These are phyloP conservation scores for Amphiduros pacificus DNA, from an alignment of 2,888 invertebrate genomes.

Conservation along the genomic window DNA sequence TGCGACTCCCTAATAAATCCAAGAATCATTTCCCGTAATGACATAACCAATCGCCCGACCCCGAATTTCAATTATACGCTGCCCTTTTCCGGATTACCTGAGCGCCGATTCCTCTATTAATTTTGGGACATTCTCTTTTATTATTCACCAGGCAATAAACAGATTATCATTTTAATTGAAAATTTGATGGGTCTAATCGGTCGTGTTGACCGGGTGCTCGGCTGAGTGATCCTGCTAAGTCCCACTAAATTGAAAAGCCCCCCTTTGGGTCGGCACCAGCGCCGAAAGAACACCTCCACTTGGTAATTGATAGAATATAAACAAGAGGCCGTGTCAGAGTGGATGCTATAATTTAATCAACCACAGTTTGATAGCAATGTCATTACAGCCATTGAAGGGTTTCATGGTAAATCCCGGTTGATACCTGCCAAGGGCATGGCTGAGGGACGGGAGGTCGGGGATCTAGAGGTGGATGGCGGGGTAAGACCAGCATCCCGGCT, in stretches of 20 bases:
- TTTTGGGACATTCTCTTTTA: constrained; percentile 15
- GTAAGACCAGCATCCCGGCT: no score
- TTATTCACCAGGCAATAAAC: constrained; percentile 21
- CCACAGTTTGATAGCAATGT: constrained; percentile 9
- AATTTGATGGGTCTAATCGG: constrained; percentile 19
- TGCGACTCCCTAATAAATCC: no score
- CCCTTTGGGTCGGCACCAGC: not conserved
- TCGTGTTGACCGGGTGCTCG: constrained; percentile 9
- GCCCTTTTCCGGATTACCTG: constrained; percentile 5
- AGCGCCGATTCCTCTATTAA: constrained; percentile 11
- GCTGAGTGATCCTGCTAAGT: constrained; percentile 7
- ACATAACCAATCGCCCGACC: constrained; percentile 8
- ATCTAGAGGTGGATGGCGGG: not conserved
- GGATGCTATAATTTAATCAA: constrained; percentile 17
- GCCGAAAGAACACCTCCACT: not conserved
- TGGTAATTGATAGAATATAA: constrained; percentile 15
- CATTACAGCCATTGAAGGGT: constrained; percentile 12
- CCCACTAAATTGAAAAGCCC: constrained; percentile 18
- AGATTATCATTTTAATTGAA: constrained; percentile 24
- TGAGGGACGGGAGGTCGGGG: not conserved
- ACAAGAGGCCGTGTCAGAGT: constrained; percentile 5
- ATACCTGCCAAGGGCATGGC: not conserved
- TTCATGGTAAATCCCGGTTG: not conserved
- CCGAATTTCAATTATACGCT: constrained; percentile 12
- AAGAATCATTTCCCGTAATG: constrained; percentile 15